Evolutionary conservation across 2,888 invertebrate genomes (phyloP).

Genomic region (Acrobasis suavella): DNA sequence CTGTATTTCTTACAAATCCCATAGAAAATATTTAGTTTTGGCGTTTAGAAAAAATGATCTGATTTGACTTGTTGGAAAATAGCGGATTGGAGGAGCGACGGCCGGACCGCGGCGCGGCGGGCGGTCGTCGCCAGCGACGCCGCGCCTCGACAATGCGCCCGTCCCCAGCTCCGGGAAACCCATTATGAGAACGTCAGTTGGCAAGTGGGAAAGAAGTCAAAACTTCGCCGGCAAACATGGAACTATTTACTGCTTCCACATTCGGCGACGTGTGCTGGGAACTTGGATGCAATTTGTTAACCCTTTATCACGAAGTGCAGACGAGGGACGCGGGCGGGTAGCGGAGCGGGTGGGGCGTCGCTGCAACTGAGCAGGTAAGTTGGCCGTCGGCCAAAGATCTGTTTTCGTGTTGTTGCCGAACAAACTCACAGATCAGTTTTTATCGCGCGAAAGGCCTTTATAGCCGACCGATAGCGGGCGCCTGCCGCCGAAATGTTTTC

Average conservation of each 20-base stretch:
- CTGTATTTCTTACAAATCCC: no score
- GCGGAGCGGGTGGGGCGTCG: slow-evolving; percentile 35
- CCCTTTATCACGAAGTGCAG: slow-evolving; percentile 68
- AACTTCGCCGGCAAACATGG: slow-evolving; percentile 71
- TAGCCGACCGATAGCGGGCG: slow-evolving; percentile 74
- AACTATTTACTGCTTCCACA: slow-evolving; percentile 74
- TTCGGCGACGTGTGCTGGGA: slow-evolving; percentile 72
- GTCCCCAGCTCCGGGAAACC: slow-evolving; percentile 49
- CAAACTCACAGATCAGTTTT: slow-evolving; percentile 82
- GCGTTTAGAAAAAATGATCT: no score
- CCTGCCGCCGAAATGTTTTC: slow-evolving; percentile 70
- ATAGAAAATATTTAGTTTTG: no score
- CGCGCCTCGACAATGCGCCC: slow-evolving; percentile 48
- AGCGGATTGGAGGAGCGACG: slow-evolving; percentile 57
- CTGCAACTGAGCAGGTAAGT: slow-evolving; percentile 67
- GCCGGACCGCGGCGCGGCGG: slow-evolving; percentile 46
- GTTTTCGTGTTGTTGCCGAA: slow-evolving; percentile 79
- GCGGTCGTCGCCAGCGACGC: slow-evolving; percentile 38
- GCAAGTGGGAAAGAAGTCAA: slow-evolving; percentile 74
- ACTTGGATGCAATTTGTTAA: slow-evolving; percentile 78
- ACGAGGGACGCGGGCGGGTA: slow-evolving; percentile 42
- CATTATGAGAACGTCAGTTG: slow-evolving; percentile 70
- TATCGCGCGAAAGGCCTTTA: slow-evolving; percentile 82
- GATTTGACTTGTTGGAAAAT: no score
- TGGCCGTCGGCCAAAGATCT: slow-evolving; percentile 77